Evolutionary conservation across 2,797 vertebrate genomes (phyloP), one percentile per base, ranked within the genome.

Genomic region (Spondyliosoma cantharus): DNA sequence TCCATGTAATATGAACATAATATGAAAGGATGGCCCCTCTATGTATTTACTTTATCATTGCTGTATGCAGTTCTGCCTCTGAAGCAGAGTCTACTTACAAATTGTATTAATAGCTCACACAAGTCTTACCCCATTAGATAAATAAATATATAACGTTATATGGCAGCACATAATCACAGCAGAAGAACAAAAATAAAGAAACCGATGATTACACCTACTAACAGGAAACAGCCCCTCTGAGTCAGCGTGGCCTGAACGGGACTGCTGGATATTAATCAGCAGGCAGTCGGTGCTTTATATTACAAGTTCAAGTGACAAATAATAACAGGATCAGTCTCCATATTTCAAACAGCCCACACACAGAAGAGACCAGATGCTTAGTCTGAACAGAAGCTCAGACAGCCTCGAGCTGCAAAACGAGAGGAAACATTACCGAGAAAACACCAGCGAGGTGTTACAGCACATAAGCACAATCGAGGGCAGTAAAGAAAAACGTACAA

Each of bases 331-430:
- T 72, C 64, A 43, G 54, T 71, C 63, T 80, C 73, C 82, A 87
- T 85, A 84, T 83, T 88, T 84, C 76, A 83, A 58, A 74, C 75
- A 87, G 64, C 83, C 69, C 74, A 80, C 81, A 83, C 73, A 82
- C 58, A 69, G 32, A 76, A 6, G 42, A 71, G 56, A 83, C 20
- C 70, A 71, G 74, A 74, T 3, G 46, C 56, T 73, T 58, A 37
- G 46, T 82, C 27, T 72, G n/a, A 71, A 19, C 46, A 66, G 69
- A 73, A 42, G 71, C 79, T 66, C 73, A 54, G 60, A 16, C 20
- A 7, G 74, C 49, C 22, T 60, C 29, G 0, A 37, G 58, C 60
- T 56, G 22, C 32, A 63, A 54, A 56, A n/a, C 3, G 42, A 70
- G 16, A 61, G 42, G 29, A 12, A 70, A 65, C 16, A 63, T 57